Evolutionary conservation across 2,113 vertebrate genomes (phyloP), one percentile per base, ranked within the genome.

Genomic region (Campylomormyrus numenius): DNA sequence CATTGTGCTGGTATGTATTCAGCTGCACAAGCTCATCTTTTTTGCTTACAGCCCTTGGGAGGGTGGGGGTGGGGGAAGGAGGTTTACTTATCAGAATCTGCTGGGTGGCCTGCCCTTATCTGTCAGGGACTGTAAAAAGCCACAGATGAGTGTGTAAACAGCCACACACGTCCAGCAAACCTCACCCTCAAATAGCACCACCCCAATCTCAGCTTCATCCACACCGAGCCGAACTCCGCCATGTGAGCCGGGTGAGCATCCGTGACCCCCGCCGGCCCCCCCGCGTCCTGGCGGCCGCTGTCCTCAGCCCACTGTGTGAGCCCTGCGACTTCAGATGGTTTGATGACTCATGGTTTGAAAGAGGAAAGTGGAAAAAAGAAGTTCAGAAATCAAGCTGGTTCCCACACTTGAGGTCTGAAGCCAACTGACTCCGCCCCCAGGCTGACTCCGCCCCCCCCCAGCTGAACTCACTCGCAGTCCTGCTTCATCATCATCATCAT

Each of bases 351-450:
- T 56, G 85, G 27, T 87, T 53, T 56, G 27, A 87, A 87, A 87
- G 85, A 87, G 85, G 27, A 87, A 52, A 56, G 50, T 77, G 50
- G 48, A 87, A 87, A 87, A 85, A 19, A 85, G 39, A 85, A 85
- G 70, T 85, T 87, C n/a, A 87, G 31, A 87, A 87, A 87, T 31
- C 50, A 53, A 35, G 24, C 27, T 52, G 50, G 48, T 87, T 87
- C 85, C 85, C 85, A 53, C 85, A 50, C 85, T 87, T 42, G 80
- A 24, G 80, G 70, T 42, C 35, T 39, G 35, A 77, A 27, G n/a
- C n/a, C n/a, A 11, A 11, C 62, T 66, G 9, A 66, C 62, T 66
- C 62, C 62, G 0, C n/a, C 62, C 62, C 62, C 62, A 27, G 62
- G 62, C 9, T 66, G 62, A 27, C 62, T 66, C 62, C 58, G 2